phyloP scores from a whole-genome alignment of 2,797 vertebrate genomes.

The Sylvia borin region DNA sequence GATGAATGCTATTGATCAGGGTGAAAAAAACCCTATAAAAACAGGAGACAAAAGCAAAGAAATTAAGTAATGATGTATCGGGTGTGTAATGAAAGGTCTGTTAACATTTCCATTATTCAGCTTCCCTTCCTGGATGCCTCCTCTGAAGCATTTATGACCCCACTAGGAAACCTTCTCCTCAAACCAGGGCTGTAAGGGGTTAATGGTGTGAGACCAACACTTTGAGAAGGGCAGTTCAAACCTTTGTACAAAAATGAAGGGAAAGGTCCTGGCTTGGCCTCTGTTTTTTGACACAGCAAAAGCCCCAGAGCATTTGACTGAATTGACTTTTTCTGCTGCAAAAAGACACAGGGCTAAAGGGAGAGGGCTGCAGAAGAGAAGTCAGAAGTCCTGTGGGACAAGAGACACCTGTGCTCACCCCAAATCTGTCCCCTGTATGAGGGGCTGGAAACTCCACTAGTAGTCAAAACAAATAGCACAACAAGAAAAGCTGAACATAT shows the following conservation, averaged over 20 bases:
- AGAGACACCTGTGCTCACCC: accelerated
- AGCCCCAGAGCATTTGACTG: not conserved
- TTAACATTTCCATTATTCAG: slow-evolving; percentile 39
- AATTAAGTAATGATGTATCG: not conserved
- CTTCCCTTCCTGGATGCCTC: not conserved
- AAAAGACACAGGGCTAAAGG: accelerated
- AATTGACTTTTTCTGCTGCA: not conserved
- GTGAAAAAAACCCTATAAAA: not conserved
- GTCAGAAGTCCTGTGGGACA: not conserved
- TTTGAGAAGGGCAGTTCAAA: not conserved
- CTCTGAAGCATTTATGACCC: not conserved
- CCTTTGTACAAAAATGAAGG: not conserved
- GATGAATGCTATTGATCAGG: slow-evolving; percentile 9
- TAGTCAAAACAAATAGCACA: not conserved
- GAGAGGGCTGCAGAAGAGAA: accelerated
- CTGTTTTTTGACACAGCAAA: not conserved
- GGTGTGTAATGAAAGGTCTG: slow-evolving; percentile 26
- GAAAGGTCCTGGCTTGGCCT: not conserved
- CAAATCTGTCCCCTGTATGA: not conserved
- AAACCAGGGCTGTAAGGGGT: not conserved
- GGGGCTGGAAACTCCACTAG: not conserved
- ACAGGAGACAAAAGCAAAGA: not conserved
- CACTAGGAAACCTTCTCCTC: not conserved
- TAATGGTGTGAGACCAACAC: not conserved
- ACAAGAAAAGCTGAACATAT: not conserved